Evolutionary conservation across 2,797 vertebrate genomes (phyloP), one percentile per base, ranked within the genome.

Genomic region (Helicolenus hilgendorfi): DNA sequence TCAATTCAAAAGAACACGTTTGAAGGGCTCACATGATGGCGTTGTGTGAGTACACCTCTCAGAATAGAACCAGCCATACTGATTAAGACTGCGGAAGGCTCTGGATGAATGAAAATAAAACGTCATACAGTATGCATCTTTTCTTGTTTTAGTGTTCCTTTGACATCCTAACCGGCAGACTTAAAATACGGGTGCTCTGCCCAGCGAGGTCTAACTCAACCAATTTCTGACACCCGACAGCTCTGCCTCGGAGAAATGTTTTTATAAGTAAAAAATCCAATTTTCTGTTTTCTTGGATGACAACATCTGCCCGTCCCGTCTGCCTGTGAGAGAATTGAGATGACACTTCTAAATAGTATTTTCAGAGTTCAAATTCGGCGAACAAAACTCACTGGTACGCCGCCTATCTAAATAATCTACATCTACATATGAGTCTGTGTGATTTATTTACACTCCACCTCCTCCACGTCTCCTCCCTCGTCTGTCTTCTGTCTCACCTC

Each of bases 271-370:
- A 69, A 72, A 81, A 81, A 84, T 81, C 63, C 9, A 84, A 80
- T 86, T 67, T 86, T 88, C 74, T 72, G 65, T 90, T 90, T 89
- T 58, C 59, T 73, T 85, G 83, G 35, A 77, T 83, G 86, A 85
- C 83, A 83, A 82, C 72, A 74, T 87, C 68, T 76, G 69, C 59
- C 77, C 4, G 4, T 71, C 36, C 62, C 15, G 79, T 71, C 72
- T 71, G 82, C 87, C 72, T 77, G n/a, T 0, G 11, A 79, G 35
- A 72, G 62, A 89, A 68, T 35, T 33, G 59, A 72, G 81, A 87
- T 63, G 81, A 74, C 86, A 91, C 33, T 33, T 84, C 62, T 77
- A 76, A 87, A 85, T 62, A 60, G 64, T 67, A 33, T 53, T 83
- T 85, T 76, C 74, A 67, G 65, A 68, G 53, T 70, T 81, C 15